phyloP scores from a whole-genome alignment of 2,797 vertebrate genomes.

The Todus mexicanus region DNA sequence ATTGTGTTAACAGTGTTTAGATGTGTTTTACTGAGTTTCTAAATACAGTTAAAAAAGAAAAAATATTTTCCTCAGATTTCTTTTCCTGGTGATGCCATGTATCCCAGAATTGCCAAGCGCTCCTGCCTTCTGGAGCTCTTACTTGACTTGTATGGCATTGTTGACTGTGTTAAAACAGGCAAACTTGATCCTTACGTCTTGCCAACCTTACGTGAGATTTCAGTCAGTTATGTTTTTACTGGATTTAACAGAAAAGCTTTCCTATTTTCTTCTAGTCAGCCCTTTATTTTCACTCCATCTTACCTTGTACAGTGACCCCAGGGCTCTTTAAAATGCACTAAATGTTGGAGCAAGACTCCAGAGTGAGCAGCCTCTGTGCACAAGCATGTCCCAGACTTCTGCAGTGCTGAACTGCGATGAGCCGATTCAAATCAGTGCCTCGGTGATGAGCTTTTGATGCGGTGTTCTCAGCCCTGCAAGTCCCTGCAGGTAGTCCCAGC shows the following conservation, averaged over 20 bases:
- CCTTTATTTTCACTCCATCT: not conserved
- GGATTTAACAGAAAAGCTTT: not conserved
- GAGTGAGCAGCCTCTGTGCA: not conserved
- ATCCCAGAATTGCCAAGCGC: not conserved
- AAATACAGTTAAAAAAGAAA: not conserved
- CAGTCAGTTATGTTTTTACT: not conserved
- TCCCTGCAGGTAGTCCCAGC: not conserved
- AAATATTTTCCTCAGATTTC: not conserved
- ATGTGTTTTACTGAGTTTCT: not conserved
- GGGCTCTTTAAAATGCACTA: not conserved
- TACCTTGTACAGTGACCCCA: not conserved
- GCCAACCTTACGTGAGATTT: not conserved
- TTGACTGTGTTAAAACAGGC: not conserved
- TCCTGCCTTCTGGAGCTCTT: not conserved
- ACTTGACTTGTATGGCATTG: not conserved
- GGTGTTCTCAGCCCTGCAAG: not conserved
- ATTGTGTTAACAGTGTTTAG: not conserved
- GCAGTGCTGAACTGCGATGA: not conserved
- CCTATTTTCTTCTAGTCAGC: accelerated
- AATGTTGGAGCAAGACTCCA: not conserved
- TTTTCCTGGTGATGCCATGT: not conserved
- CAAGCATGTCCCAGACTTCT: not conserved
- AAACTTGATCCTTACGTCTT: not conserved
- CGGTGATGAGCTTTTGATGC: not conserved
- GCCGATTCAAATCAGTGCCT: not conserved